phyloP scores from a whole-genome alignment of 2,888 invertebrate genomes.

The Flabesymbios commensalis region DNA sequence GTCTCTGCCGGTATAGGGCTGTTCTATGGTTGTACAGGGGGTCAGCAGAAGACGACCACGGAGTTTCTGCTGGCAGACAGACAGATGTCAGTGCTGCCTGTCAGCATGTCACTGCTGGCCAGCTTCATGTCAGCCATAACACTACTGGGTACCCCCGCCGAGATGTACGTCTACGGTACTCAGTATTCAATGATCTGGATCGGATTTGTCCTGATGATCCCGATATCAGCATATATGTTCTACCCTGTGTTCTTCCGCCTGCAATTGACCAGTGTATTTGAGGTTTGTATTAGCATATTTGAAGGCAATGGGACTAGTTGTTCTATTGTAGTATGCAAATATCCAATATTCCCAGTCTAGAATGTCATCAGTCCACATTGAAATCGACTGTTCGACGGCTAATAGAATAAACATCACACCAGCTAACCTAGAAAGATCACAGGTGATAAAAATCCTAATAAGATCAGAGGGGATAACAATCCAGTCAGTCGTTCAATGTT shows the following conservation, averaged over 20 bases:
- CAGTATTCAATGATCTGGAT: slow-evolving; percentile 36
- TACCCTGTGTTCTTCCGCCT: slow-evolving; percentile 39
- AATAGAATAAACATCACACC: too few species aligned
- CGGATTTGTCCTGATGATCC: slow-evolving; percentile 52
- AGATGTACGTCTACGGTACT: slow-evolving; percentile 45
- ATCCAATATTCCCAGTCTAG: too few species aligned
- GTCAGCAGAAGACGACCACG: slow-evolving; percentile 39
- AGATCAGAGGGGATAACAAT: too few species aligned
- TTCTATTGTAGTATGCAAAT: too few species aligned
- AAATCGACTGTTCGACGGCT: too few species aligned
- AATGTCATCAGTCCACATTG: too few species aligned
- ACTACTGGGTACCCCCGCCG: slow-evolving; percentile 53
- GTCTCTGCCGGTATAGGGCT: slow-evolving; percentile 46
- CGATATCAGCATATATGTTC: slow-evolving; percentile 40
- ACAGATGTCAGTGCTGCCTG: slow-evolving; percentile 52
- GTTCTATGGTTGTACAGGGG: slow-evolving; percentile 42
- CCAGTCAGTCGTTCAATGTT: too few species aligned
- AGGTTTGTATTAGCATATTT: slow-evolving; percentile 36
- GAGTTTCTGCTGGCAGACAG: slow-evolving; percentile 53
- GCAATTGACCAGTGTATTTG: slow-evolving; percentile 38
- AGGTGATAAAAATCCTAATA: too few species aligned
- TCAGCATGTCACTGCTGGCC: slow-evolving; percentile 56
- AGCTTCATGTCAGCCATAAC: slow-evolving; percentile 61
- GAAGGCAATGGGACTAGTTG: too few species aligned
- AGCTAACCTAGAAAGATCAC: too few species aligned